Percentiles rank a stretch among this genome's conserved stretches.
Conservation (phyloP, 2,113 vertebrate genomes). For the Polyodon spathula region DNA sequence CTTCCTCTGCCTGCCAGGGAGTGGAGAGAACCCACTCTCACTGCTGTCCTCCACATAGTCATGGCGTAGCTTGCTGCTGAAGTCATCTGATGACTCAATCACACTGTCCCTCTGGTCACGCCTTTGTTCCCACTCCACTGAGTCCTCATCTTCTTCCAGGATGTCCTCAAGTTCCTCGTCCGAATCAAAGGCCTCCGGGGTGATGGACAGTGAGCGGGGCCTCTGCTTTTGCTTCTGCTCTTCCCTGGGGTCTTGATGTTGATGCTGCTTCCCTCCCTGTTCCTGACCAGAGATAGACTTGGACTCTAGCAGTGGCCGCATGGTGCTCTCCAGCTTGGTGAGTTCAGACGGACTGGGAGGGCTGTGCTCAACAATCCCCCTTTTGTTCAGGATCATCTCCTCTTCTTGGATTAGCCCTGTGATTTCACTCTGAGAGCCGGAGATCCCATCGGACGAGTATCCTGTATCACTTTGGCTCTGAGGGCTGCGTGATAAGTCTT, state of each 20-base stretch:
- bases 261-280: slow-evolving; percentile 29
- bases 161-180: slow-evolving; percentile 88
- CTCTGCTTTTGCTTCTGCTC: slow-evolving; percentile 72
- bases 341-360: slow-evolving; percentile 81
- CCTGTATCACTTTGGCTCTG: slow-evolving; percentile 95
- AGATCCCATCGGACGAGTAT: slow-evolving; percentile 93
- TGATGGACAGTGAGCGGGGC: slow-evolving; percentile 83
- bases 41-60: slow-evolving; percentile 95
- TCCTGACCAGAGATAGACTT: slow-evolving; percentile 46
- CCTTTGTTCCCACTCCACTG: slow-evolving; percentile 69
- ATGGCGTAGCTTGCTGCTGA: slow-evolving; percentile 86
- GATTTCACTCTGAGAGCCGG: slow-evolving; percentile 90
- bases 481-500: slow-evolving; percentile 80
- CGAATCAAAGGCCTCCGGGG: slow-evolving; percentile 75
- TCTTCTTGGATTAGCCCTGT: slow-evolving; percentile 83
- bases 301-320: slow-evolving; percentile 77
- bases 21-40: slow-evolving; percentile 81
- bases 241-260: slow-evolving; percentile 41
- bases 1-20: slow-evolving; percentile 67
- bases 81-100: slow-evolving; percentile 81
- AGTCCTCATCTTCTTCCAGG: slow-evolving; percentile 81
- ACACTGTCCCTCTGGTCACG: slow-evolving; percentile 60
- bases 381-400: slow-evolving; percentile 75
- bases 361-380: slow-evolving; percentile 61
- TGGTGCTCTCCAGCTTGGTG: slow-evolving; percentile 80